phyloP scores from a whole-genome alignment of 1,140 invertebrate species.

The Archivesica marissinica region DNA sequence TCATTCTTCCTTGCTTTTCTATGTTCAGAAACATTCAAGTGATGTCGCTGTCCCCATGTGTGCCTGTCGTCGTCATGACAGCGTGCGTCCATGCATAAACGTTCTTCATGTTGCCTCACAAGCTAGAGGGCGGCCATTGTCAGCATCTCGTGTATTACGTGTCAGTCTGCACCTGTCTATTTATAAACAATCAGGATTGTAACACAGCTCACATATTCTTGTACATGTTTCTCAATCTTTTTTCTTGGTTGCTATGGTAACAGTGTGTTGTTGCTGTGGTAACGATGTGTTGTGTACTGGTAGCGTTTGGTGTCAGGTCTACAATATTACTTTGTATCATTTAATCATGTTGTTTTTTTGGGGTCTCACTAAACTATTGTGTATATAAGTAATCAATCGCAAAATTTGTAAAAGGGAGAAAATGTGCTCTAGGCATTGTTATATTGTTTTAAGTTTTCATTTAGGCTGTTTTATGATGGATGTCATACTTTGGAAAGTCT shows the following conservation, averaged over 20 bases:
- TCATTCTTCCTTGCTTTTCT: conserved; percentile 58
- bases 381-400: conserved; percentile 10
- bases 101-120: conserved; percentile 56
- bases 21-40: conserved; percentile 55
- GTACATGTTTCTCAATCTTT: neutral
- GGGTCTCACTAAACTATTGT: conserved; percentile 30
- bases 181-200: conserved; percentile 34
- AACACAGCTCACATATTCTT: neutral
- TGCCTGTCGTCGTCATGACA: conserved; percentile 31
- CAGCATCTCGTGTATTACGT: conserved; percentile 40
- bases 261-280: neutral
- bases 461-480: neutral
- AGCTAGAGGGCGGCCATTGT: conserved; percentile 32
- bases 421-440: conserved; percentile 25
- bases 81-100: conserved; percentile 42
- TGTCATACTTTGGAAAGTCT: neutral
- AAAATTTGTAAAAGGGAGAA: neutral
- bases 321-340: conserved; percentile 9
- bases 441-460: conserved; percentile 9
- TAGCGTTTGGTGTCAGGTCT: conserved; percentile 27
- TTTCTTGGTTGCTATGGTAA: conserved; percentile 6
- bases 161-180: conserved; percentile 39
- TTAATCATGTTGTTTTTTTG: conserved; percentile 16
- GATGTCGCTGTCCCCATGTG: conserved; percentile 37
- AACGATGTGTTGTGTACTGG: conserved; percentile 1